Evolutionary conservation across 2,888 invertebrate genomes (phyloP).

Genomic region (Orthosia incerta): DNA sequence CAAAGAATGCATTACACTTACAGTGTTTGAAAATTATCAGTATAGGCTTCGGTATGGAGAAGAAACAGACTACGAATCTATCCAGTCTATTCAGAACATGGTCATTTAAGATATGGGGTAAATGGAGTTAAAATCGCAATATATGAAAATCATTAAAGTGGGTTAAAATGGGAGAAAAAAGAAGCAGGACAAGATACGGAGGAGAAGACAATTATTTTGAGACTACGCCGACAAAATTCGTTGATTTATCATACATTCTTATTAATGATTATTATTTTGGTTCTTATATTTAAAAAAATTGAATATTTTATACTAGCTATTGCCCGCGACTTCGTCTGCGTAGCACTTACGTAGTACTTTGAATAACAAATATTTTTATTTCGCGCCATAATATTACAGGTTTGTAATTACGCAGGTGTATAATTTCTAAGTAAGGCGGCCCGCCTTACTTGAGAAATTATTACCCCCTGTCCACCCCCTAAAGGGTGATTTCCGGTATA

Average conservation of each 20-base stretch:
- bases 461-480: no score
- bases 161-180: not conserved
- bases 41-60: not conserved
- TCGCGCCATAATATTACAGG: no score
- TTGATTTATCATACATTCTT: not conserved
- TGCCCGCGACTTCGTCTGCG: no score
- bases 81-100: not conserved
- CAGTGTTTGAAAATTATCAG: not conserved
- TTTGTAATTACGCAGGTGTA: no score
- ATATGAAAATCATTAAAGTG: not conserved
- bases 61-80: not conserved
- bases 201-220: not conserved
- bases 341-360: no score
- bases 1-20: constrained; percentile 5
- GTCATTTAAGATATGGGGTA: not conserved
- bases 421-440: no score
- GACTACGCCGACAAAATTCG: not conserved
- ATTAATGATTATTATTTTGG: no score
- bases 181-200: not conserved
- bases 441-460: no score
- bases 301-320: no score
- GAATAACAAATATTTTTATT: no score
- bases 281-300: no score
- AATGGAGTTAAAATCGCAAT: not conserved
- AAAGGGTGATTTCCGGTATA: no score